Base-by-base conservation (phyloP, 2,113 vertebrate species). In the Entosphenus tridentatus region DNA sequence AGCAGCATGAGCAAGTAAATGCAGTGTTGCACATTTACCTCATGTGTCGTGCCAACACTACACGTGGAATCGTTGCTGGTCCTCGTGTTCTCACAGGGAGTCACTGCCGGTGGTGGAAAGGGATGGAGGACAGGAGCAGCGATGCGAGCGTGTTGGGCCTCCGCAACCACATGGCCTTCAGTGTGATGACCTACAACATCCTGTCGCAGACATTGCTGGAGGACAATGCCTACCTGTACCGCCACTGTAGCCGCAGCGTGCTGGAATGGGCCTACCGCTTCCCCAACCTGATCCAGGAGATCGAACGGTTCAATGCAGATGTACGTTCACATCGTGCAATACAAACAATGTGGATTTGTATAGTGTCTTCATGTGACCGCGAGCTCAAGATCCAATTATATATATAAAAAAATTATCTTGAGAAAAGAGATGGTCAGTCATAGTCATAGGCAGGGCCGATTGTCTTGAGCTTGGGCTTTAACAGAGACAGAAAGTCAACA, bases 151-250 rank as follows among this genome's bases (percentile, higher is more conserved):
- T 39, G 39, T 39, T 39, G 39, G 39, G 39, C 39, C 39, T 39
- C 39, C 39, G 39, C 39, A 39, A 39, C 39, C 39, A 39, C 5
- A 39, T 92, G 75, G 87, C 95, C 76, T 96, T 97, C 75, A 84
- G 87, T 0, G 84, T 97, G 69, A 83, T 96, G 85, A 89, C 89
- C 67, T 96, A 97, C 78, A 96, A 96, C 73, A 92, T 96, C 74
- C 85, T 96, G 73, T 87, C 91, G 1, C 93, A 97, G 77, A 81
- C 88, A 68, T 81, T 97, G 67, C 77, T 98, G 75, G 81, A 83
- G 72, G 84, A 84, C 76, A 98, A 98, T 70, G 74, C 74, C 3
- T 83, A 90, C 73, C 82, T 98, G 71, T 98, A 98, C 75, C 81
- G 57, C 68, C 90, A 96, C 77, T 98, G 92, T 73, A 73, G 75